Conservation (phyloP, 2,797 vertebrate genomes). For the Phataginus tetradactyla region DNA sequence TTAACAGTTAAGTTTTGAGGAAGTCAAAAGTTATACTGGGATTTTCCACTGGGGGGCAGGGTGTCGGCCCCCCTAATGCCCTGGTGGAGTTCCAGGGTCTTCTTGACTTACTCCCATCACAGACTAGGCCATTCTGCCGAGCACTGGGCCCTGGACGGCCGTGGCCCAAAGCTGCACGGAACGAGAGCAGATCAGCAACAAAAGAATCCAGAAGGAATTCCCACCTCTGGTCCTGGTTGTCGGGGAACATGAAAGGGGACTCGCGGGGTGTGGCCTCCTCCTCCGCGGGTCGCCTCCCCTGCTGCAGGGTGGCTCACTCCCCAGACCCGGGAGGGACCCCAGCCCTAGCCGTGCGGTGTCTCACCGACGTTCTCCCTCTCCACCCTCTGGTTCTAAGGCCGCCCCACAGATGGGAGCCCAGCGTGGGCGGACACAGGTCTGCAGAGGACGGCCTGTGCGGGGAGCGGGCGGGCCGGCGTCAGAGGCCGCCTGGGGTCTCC, state of each 20-base stretch:
- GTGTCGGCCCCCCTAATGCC: too few relatives aligned
- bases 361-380: background rate
- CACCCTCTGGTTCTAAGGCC: background rate
- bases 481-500: too few relatives aligned
- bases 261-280: fast-evolving
- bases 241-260: background rate
- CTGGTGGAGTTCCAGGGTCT: too few relatives aligned
- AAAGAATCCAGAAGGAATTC: background rate
- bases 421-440: background rate
- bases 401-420: background rate
- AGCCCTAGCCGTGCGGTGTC: background rate
- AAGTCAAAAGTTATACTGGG: too few relatives aligned
- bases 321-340: background rate
- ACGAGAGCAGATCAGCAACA: background rate
- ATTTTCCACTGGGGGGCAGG: too few relatives aligned
- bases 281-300: background rate
- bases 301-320: background rate
- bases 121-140: background rate
- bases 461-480: too few relatives aligned
- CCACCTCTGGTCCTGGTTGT: background rate
- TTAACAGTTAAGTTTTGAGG: too few relatives aligned
- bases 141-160: background rate
- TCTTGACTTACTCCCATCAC: background rate
- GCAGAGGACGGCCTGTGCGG: too few relatives aligned
- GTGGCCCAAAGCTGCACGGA: background rate